Base-by-base conservation (phyloP, 2,113 vertebrate species). In the Rhabdomys dilectus region DNA sequence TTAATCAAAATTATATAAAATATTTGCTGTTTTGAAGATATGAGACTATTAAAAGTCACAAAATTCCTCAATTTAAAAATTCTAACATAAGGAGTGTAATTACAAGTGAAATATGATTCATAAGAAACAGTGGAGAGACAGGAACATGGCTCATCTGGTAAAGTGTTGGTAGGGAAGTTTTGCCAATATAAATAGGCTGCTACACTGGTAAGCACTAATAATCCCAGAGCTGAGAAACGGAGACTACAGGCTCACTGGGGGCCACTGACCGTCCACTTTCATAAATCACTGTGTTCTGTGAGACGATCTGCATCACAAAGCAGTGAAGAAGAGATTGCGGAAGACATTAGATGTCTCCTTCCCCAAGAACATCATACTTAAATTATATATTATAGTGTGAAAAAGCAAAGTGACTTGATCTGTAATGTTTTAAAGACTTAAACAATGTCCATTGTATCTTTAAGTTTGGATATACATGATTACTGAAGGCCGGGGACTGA, bases 381-480 rank as follows among this genome's bases (percentile, higher is more conserved):
- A 53, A 56, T 39, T 88, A 62, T 22, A 56, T 17, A 29, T 2
- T 3, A 56, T 72, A 42, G 8, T 75, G 29, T 82, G 45, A 88
- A 0, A 80, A 8, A 91, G 8, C 13, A 77, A 77, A 91, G 42
- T 90, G 42, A 91, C 31, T 31, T 62, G 62, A n/a, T 68, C 72
- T 0, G 7, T 84, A 16, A 15, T 0, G 29, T 81, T 78, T 77
- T 19, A 9, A 0, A 73, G 75, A 94, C 21, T 56, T 42, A 22
- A 26, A 45, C n/a, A 92, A 72, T 64, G 19, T 53, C 29, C 0
- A 36, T 36, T 56, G 56, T 31, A 34, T 89, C 29, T 92, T 62
- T 58, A 64, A 16, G 56, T 91, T 91, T 95, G n/a, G 93, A 87
- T 91, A 84, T 34, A 39, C 93, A 16, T 12, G 21, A 51, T 93